phyloP scores from a whole-genome alignment of 2,888 invertebrate species.

The Cyclophora albipunctata region DNA sequence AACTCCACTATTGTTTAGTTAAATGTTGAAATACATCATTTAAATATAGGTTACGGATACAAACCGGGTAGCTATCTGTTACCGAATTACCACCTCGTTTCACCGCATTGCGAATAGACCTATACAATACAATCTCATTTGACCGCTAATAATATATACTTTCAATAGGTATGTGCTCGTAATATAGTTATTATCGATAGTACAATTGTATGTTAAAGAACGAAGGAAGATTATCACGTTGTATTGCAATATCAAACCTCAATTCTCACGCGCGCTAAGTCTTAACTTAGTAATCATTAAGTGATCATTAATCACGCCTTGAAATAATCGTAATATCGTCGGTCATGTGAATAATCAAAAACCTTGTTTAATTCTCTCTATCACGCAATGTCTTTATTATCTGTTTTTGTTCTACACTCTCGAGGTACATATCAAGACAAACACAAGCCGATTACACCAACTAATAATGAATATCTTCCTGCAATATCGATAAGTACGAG shows the following conservation, averaged over 20 bases:
- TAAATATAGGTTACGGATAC: constrained; percentile 17
- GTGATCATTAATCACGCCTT: constrained; percentile 38
- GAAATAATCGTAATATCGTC: constrained; percentile 37
- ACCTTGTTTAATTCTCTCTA: not conserved
- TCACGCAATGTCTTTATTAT: not conserved
- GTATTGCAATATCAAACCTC: constrained; percentile 23
- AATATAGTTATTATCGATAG: constrained; percentile 17
- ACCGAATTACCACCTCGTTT: constrained; percentile 2
- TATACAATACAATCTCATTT: too few species aligned
- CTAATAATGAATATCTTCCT: not conserved
- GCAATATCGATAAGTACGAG: too few species aligned
- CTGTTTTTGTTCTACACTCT: not conserved
- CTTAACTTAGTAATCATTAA: constrained; percentile 32
- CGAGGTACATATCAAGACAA: not conserved
- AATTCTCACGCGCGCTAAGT: constrained; percentile 38
- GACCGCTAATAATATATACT: constrained; percentile 7
- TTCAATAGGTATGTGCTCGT: constrained; percentile 6
- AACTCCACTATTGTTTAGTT: constrained; percentile 40
- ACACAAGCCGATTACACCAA: not conserved
- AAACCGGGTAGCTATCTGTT: constrained; percentile 19
- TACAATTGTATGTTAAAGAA: constrained; percentile 21
- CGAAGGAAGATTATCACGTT: constrained; percentile 29
- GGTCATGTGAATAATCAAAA: constrained; percentile 4
- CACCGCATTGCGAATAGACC: not conserved
- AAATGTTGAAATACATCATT: constrained; percentile 19